Percentiles rank a stretch among this genome's conserved stretches.
Conservation (phyloP, 2,888 invertebrate genomes). For the Epirrhoe tristata region DNA sequence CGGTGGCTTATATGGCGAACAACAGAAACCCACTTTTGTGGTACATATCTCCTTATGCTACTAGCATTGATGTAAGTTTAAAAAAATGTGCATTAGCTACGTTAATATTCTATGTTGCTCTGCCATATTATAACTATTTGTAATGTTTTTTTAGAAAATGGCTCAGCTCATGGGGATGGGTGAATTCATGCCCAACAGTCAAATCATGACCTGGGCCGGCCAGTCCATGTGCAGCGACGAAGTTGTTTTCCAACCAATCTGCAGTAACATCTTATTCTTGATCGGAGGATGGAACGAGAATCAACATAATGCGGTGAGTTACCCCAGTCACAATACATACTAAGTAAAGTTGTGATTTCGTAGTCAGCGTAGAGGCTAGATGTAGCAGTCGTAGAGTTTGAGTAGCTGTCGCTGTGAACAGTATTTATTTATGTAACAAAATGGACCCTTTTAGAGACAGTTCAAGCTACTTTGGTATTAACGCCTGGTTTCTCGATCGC, state of each 20-base stretch:
- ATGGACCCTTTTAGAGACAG: too few species aligned
- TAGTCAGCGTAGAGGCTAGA: not conserved
- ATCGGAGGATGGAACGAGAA: conserved; percentile 86
- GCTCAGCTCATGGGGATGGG: conserved; percentile 79
- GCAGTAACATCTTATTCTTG: conserved; percentile 88
- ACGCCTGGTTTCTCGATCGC: too few species aligned
- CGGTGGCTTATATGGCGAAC: conserved; percentile 87
- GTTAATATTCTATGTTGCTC: not conserved
- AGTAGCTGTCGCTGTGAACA: not conserved
- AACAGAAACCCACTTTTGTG: conserved; percentile 79
- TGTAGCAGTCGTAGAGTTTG: conserved; percentile 5
- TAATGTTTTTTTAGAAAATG: conserved; percentile 61
- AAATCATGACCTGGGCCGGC: conserved; percentile 81
- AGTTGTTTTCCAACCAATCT: conserved; percentile 84
- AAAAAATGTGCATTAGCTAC: not conserved
- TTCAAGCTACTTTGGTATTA: too few species aligned
- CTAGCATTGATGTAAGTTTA: conserved; percentile 71
- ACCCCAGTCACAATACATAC: not conserved
- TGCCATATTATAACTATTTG: not conserved
- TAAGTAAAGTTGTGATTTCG: not conserved
- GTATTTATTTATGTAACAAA: not conserved
- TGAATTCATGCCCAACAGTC: conserved; percentile 87
- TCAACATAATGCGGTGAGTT: conserved; percentile 74
- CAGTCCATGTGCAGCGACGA: conserved; percentile 83
- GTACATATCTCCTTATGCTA: conserved; percentile 70